Conservation (phyloP, 2,888 invertebrate genomes). For the Platynereis dumerilii region DNA sequence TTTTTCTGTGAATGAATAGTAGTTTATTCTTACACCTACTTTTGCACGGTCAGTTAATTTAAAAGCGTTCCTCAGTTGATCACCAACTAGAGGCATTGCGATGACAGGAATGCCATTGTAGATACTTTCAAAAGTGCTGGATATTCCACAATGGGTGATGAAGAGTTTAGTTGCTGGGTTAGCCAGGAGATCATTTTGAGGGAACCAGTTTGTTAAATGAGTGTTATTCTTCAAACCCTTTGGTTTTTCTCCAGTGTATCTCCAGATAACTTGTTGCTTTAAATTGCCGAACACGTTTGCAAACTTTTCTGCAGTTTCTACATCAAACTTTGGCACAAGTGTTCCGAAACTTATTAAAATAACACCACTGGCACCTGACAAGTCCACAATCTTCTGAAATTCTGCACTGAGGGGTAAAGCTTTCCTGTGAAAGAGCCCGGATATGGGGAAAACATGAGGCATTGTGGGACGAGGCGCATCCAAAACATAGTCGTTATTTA, state of each 20-base stretch:
- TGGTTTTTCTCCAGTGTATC: no score
- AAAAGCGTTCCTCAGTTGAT: constrained; percentile 27
- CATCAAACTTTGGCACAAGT: constrained; percentile 17
- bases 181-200: constrained; percentile 28
- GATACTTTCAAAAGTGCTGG: constrained; percentile 27
- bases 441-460: no score
- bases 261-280: constrained; percentile 11
- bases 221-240: constrained; percentile 19
- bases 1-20: constrained; percentile 14
- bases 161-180: no score
- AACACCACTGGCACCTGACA: constrained; percentile 14
- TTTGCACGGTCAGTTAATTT: constrained; percentile 24
- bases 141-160: no score
- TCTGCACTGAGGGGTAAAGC: background rate
- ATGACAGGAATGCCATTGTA: constrained; percentile 28
- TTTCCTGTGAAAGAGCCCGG: no score
- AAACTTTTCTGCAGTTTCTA: constrained; percentile 17
- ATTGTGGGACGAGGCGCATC: no score
- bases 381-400: background rate
- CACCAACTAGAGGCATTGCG: constrained; percentile 31
- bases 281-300: constrained; percentile 9
- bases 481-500: no score
- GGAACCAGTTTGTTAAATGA: constrained; percentile 22
- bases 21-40: constrained; percentile 19
- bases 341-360: constrained; percentile 30